A percentile compares a stretch with the other conserved stretches of the same genome.
phyloP scores from a whole-genome alignment of 1,140 invertebrate genomes.

The Capitella teleta region DNA sequence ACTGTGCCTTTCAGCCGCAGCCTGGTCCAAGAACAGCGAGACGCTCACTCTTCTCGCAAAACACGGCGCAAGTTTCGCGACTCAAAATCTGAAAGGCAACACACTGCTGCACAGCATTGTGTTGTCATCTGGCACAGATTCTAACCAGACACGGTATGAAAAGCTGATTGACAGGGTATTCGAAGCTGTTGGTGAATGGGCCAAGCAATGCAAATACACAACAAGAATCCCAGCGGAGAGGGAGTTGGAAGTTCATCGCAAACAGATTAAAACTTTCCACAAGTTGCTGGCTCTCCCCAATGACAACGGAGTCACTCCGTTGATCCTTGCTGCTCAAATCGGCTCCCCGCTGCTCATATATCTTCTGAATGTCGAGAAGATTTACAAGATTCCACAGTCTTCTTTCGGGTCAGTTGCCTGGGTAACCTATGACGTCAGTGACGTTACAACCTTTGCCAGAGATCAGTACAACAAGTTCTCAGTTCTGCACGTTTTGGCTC shows the following conservation, averaged over 20 bases:
- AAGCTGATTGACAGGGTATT: not conserved
- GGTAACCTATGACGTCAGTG: too few relatives aligned
- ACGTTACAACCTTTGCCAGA: constrained; percentile 5
- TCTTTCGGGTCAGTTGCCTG: not conserved
- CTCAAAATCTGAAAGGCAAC: not conserved
- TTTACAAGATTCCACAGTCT: constrained; percentile 7
- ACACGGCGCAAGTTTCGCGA: not conserved
- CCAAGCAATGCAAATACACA: not conserved
- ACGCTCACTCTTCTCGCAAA: not conserved
- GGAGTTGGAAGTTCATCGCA: not conserved
- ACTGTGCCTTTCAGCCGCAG: constrained; percentile 1
- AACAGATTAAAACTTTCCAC: not conserved
- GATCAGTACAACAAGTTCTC: constrained; percentile 6
- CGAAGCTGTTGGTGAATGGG: not conserved
- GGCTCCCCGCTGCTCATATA: not conserved
- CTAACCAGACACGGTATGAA: not conserved
- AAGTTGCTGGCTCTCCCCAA: not conserved
- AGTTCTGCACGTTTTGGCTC: constrained; percentile 3
- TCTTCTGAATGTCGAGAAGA: constrained; percentile 5
- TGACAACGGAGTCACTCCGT: not conserved
- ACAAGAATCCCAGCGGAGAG: not conserved
- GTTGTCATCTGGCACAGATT: not conserved
- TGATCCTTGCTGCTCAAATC: not conserved
- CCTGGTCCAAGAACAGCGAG: not conserved
- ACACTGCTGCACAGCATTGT: not conserved